Conservation (phyloP, 2,888 invertebrate species). For the Drosophila pseudotakahashii region DNA sequence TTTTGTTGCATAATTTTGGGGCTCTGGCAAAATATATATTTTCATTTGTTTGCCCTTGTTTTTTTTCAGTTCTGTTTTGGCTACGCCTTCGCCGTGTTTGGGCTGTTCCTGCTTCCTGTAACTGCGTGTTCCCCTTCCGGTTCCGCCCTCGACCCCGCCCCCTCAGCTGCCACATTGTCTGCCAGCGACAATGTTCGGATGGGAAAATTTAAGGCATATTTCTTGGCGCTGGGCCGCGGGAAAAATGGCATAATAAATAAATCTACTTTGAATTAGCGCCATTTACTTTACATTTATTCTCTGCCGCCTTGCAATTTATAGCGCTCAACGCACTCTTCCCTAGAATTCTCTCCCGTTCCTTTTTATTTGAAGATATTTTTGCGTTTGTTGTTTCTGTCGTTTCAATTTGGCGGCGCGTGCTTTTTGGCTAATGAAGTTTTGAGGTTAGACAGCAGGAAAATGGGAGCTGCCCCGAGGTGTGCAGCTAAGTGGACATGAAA, state of each 20-base stretch:
- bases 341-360: constrained; percentile 21
- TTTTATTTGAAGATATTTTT: constrained; percentile 24
- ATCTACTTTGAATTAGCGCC: constrained; percentile 81
- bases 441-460: constrained; percentile 50
- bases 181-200: constrained; percentile 36
- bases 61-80: constrained; percentile 23
- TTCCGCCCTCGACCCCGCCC: constrained; percentile 4
- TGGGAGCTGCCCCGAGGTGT: constrained; percentile 38
- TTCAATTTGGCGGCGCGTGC: constrained; percentile 65
- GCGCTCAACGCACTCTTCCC: constrained; percentile 45
- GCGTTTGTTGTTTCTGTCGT: constrained; percentile 51
- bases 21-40: constrained; percentile 49
- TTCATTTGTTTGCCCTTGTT: constrained; percentile 57
- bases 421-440: constrained; percentile 77
- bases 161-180: constrained; percentile 31
- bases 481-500: constrained; percentile 42
- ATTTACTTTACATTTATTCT: constrained; percentile 78
- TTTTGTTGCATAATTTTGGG: constrained; percentile 51
- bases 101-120: constrained; percentile 28
- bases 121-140: constrained; percentile 17
- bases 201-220: constrained; percentile 70
- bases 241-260: constrained; percentile 79
- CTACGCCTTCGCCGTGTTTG: constrained; percentile 44
- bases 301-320: constrained; percentile 71
- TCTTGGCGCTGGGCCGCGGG: constrained; percentile 70